Percentiles rank a stretch among this genome's conserved stretches.
These are phyloP conservation scores for Callosobruchus maculatus DNA, from an alignment of 2,888 invertebrate species.

Conservation along the genomic window DNA sequence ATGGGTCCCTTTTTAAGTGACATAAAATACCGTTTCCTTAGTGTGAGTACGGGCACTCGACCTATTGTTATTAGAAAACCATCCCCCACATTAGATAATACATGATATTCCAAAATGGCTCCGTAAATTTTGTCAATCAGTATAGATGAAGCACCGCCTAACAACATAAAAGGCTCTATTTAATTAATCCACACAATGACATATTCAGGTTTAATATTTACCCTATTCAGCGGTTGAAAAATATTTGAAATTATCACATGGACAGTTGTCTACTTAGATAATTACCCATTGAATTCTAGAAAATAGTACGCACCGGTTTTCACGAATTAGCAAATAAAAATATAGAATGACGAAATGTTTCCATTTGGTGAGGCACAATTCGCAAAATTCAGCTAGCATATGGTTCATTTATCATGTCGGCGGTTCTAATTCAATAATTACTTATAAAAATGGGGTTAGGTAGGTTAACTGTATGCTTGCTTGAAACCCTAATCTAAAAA, in stretches of 20 bases:
- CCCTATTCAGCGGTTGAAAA: background rate
- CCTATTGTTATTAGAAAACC: too few species aligned
- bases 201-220: background rate
- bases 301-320: background rate
- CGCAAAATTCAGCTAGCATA: background rate
- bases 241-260: background rate
- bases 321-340: background rate
- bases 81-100: too few species aligned
- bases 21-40: too few species aligned
- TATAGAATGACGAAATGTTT: background rate
- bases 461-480: too few species aligned
- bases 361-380: background rate
- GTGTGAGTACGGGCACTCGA: too few species aligned
- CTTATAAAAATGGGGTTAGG: too few species aligned
- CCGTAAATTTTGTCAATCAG: background rate
- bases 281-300: background rate
- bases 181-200: background rate
- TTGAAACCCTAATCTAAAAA: too few species aligned
- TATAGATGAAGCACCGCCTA: background rate
- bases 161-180: background rate
- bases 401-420: too few species aligned
- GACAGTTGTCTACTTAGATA: background rate
- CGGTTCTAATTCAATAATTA: too few species aligned
- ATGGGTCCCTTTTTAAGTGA: too few species aligned
- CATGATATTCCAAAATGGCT: too few species aligned